phyloP scores from a whole-genome alignment of 2,797 vertebrate species.

The Cossypha niveicapilla region DNA sequence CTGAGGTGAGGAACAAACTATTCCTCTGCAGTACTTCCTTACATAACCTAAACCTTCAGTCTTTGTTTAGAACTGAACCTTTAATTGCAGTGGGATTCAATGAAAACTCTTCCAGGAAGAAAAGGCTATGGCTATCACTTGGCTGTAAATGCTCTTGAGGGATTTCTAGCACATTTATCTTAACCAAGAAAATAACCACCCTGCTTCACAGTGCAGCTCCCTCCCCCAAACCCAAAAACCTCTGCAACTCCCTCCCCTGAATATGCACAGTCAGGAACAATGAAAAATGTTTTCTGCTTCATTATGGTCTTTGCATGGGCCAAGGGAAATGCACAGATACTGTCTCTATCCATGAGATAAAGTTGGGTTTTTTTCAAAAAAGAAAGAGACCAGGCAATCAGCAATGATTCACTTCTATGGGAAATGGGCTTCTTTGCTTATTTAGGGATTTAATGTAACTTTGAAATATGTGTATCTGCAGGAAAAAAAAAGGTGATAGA shows the following conservation, averaged over 20 bases:
- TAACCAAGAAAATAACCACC: not conserved
- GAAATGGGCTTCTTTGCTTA: not conserved
- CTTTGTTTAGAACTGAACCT: not conserved
- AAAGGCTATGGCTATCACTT: not conserved
- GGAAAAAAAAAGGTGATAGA: not conserved
- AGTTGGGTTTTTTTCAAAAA: not conserved
- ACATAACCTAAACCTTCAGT: not conserved
- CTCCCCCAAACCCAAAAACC: not conserved
- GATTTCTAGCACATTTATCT: not conserved
- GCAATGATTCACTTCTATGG: not conserved
- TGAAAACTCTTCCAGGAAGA: not conserved
- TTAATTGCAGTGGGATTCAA: not conserved
- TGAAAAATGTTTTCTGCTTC: not conserved
- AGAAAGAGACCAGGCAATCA: not conserved
- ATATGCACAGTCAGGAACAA: not conserved
- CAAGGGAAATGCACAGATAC: not conserved
- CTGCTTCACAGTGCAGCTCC: not conserved
- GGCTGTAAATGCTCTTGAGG: not conserved
- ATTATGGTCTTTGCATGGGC: not conserved
- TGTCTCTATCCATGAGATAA: not conserved
- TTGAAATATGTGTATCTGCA: not conserved
- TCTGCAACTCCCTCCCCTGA: not conserved
- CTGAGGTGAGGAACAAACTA: not conserved
- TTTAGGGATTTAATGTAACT: not conserved
- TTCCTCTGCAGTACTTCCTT: not conserved